Evolutionary conservation across 2,888 invertebrate species (phyloP).

Genomic region (Sturmia bella): DNA sequence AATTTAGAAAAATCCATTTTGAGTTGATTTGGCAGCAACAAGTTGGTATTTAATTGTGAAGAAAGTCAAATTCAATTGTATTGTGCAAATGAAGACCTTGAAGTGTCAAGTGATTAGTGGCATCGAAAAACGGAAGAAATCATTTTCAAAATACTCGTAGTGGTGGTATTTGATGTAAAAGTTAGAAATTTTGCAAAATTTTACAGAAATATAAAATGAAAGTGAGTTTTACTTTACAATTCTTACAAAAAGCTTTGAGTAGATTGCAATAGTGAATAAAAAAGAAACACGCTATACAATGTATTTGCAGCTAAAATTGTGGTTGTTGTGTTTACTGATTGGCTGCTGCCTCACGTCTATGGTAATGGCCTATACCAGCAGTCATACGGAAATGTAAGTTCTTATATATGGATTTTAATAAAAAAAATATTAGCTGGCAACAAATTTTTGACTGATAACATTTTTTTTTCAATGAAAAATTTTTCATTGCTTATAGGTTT

Average conservation of each 20-base stretch:
- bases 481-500: no score
- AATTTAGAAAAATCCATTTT: conserved; percentile 11
- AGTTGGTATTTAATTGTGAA: conserved; percentile 65
- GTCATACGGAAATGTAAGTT: conserved; percentile 62
- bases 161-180: neutral
- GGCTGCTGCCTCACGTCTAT: conserved; percentile 6
- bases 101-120: conserved; percentile 38
- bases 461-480: no score
- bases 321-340: conserved; percentile 1
- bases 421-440: no score
- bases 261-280: neutral
- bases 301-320: conserved; percentile 13
- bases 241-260: conserved; percentile 19
- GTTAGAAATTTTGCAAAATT: conserved; percentile 9
- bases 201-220: neutral
- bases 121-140: conserved; percentile 43
- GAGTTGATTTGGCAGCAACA: conserved; percentile 25
- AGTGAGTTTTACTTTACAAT: no score
- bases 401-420: neutral
- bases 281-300: neutral
- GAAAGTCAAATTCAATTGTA: conserved; percentile 50
- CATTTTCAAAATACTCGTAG: conserved; percentile 1
- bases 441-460: no score
- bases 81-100: conserved; percentile 54
- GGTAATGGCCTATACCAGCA: conserved; percentile 12